These are phyloP conservation scores for Ciconia nigra DNA, from an alignment of 2,797 vertebrate species.

Conservation along the genomic window DNA sequence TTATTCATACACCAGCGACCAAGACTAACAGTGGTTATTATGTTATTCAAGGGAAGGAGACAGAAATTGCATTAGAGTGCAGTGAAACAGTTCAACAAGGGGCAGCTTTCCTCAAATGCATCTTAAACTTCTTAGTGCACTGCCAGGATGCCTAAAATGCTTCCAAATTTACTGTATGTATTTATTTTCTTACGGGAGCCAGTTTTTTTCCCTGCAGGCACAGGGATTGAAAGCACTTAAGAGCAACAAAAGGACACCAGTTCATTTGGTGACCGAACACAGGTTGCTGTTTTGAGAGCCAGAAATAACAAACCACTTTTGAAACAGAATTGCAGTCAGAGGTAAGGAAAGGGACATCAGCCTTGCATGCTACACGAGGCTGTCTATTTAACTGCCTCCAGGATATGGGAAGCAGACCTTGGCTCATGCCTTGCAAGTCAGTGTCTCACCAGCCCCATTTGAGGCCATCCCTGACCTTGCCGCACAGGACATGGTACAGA, in stretches of 20 bases:
- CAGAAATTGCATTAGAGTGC: not conserved
- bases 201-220: not conserved
- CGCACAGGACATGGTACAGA: not conserved
- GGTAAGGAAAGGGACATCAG: not conserved
- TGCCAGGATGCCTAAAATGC: not conserved
- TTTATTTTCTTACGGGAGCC: not conserved
- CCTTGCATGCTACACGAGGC: fast-evolving
- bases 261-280: not conserved
- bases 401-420: not conserved
- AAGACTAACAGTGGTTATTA: not conserved
- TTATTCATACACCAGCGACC: not conserved
- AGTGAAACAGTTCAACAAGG: not conserved
- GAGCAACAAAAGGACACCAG: not conserved
- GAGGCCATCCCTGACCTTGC: not conserved
- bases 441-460: not conserved
- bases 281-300: not conserved
- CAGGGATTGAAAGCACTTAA: not conserved
- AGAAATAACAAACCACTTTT: not conserved
- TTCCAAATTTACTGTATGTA: not conserved
- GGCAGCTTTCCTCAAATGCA: not conserved
- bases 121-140: not conserved
- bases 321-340: not conserved
- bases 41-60: not conserved
- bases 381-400: not conserved
- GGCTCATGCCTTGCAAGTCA: not conserved